A percentile compares a stretch with the other conserved stretches of the same genome.
Conservation (phyloP, 1,140 invertebrate genomes). For the Oscheius sp. region DNA sequence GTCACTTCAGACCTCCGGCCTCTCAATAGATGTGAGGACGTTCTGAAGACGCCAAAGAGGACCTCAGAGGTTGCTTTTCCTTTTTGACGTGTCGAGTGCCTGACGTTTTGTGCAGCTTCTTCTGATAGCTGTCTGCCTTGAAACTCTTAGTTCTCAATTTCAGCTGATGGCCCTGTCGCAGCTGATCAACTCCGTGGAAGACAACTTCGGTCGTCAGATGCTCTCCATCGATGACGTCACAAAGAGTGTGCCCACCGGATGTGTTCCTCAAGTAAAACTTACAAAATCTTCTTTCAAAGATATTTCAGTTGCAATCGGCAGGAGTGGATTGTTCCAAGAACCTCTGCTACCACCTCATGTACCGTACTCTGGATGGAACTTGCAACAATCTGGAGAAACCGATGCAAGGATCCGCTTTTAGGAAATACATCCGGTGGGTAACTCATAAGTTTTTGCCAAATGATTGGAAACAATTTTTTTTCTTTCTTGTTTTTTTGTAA, state of each 20-base stretch:
- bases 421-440: background rate
- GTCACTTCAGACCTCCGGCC: background rate
- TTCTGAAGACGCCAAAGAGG: conserved; percentile 1
- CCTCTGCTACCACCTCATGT: conserved; percentile 66
- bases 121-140: too few relatives aligned
- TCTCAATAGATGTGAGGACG: conserved; percentile 21
- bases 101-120: too few relatives aligned
- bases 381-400: conserved; percentile 91
- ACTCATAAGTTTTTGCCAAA: background rate
- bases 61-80: conserved; percentile 19
- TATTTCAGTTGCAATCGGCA: conserved; percentile 46
- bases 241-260: conserved; percentile 51
- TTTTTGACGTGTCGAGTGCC: too few relatives aligned
- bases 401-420: conserved; percentile 84
- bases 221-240: conserved; percentile 59
- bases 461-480: too few relatives aligned
- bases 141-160: background rate
- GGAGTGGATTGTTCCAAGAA: conserved; percentile 51
- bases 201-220: conserved; percentile 40
- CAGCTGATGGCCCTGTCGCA: conserved; percentile 34
- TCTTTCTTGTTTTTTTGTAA: too few relatives aligned
- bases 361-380: conserved; percentile 80
- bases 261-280: conserved; percentile 54
- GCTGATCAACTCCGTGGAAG: conserved; percentile 56
- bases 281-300: conserved; percentile 40